Percentiles rank a stretch among this genome's conserved stretches.
phyloP scores from a whole-genome alignment of 2,113 vertebrate species.

The Pleuronectes platessa region DNA sequence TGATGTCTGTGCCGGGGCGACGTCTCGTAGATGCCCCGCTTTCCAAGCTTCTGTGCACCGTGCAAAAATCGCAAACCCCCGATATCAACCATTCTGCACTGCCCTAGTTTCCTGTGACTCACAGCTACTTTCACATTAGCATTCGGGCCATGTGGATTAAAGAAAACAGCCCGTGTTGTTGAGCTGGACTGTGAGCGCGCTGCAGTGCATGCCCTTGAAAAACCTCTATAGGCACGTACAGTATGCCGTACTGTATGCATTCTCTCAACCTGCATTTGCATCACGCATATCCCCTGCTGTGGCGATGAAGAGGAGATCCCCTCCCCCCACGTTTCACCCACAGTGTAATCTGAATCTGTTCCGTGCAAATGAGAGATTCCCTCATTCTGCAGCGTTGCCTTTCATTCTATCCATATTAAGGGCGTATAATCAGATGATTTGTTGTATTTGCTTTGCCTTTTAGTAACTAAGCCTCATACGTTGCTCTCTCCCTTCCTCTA shows the following conservation, averaged over 20 bases:
- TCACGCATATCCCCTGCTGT: conserved; percentile 51
- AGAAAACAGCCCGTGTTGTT: background rate
- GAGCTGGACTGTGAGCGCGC: background rate
- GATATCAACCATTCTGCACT: background rate
- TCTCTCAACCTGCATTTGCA: conserved; percentile 53
- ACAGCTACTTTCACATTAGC: conserved; percentile 10
- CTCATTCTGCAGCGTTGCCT: conserved; percentile 46
- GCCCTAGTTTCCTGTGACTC: conserved; percentile 13
- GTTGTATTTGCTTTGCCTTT: conserved; percentile 40
- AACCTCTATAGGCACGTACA: conserved; percentile 14
- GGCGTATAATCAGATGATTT: conserved; percentile 59
- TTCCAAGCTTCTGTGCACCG: conserved; percentile 5
- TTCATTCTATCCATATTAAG: conserved; percentile 47
- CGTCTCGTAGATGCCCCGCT: conserved; percentile 40
- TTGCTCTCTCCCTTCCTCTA: conserved; percentile 1
- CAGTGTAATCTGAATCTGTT: conserved; percentile 38
- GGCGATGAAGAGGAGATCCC: conserved; percentile 55
- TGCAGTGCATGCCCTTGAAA: conserved; percentile 52
- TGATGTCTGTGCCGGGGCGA: conserved; percentile 41
- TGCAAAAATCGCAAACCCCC: background rate
- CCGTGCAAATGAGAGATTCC: conserved; percentile 54
- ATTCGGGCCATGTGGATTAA: conserved; percentile 4
- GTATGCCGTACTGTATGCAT: conserved; percentile 51
- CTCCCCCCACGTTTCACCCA: conserved; percentile 56
- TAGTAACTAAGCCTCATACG: conserved; percentile 36